phyloP scores from a whole-genome alignment of 2,797 vertebrate genomes.

The Sebastes itinus region DNA sequence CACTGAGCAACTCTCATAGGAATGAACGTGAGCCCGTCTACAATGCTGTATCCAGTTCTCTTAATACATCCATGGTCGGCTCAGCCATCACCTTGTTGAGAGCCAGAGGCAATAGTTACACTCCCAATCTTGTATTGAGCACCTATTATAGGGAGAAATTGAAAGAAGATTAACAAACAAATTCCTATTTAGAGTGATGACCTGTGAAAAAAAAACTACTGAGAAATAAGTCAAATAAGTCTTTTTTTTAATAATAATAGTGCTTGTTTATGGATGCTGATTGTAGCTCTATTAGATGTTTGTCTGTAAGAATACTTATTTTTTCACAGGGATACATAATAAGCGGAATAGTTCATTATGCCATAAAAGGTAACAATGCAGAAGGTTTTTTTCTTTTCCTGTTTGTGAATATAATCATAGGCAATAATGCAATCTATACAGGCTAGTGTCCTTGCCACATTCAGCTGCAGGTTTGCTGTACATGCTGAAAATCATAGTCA shows the following conservation, averaged over 20 bases:
- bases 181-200: neutral
- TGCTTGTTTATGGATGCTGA: neutral
- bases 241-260: neutral
- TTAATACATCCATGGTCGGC: too few relatives aligned
- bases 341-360: neutral
- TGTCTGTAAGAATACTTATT: neutral
- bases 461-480: neutral
- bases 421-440: neutral
- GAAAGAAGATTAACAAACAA: neutral
- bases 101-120: too few relatives aligned
- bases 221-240: neutral
- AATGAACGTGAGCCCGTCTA: too few relatives aligned
- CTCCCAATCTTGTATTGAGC: too few relatives aligned
- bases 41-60: too few relatives aligned
- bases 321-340: neutral
- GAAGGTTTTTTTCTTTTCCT: neutral
- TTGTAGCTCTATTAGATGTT: too few relatives aligned
- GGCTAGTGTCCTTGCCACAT: neutral
- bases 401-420: neutral
- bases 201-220: neutral
- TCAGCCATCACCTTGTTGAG: too few relatives aligned
- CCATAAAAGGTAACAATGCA: neutral
- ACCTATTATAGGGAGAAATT: too few relatives aligned
- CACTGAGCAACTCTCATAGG: too few relatives aligned
- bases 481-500: neutral